Evolutionary conservation across 2,797 vertebrate species (phyloP), one percentile per base, ranked within the genome.

Genomic region (Epinephelus malabaricus): DNA sequence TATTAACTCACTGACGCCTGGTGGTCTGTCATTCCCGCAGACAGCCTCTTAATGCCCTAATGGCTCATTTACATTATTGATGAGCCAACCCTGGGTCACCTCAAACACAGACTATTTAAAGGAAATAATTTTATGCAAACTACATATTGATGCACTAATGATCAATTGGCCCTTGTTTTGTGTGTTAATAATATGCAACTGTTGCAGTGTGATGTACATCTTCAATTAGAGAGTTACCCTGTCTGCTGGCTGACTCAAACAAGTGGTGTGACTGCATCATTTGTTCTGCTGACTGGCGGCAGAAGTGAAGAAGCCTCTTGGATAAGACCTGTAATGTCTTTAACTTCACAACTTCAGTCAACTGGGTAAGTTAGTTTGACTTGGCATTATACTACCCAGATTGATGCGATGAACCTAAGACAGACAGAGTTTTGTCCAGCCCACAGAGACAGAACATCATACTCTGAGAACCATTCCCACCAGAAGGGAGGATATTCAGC

Each of bases 11-110:
- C 86, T 94, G 90, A 88, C 63, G 82, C 89, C 89, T 94, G 92
- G 94, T 93, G 96, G 92, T 95, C 91, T 92, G 96, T 97, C 96
- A 98, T 96, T 97, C 95, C 92, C 95, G 95, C 88, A 94, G 97
- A 97, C 96, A 95, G 95, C 94, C 94, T 95, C 94, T 92, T 95
- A 95, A 96, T 96, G 95, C 94, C 95, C 95, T 96, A 96, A 97
- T 94, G 95, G 88, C 86, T 91, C 91, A 99, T 99, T 98, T 97
- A 92, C 97, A 99, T 98, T 98, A 98, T 98, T 97, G 95, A 99
- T 97, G 96, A 97, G 92, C 94, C 95, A 96, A 96, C 95, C 96
- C 96, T 96, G 97, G 96, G 96, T 97, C 97, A 98, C 97, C 96
- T 96, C 94, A 97, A 96, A 97, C 96, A 94, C 92, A 92, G 96